Evolutionary conservation across 2,888 invertebrate genomes (phyloP), one percentile per base, ranked within the genome.

Genomic region (Acanthopleura granulata): DNA sequence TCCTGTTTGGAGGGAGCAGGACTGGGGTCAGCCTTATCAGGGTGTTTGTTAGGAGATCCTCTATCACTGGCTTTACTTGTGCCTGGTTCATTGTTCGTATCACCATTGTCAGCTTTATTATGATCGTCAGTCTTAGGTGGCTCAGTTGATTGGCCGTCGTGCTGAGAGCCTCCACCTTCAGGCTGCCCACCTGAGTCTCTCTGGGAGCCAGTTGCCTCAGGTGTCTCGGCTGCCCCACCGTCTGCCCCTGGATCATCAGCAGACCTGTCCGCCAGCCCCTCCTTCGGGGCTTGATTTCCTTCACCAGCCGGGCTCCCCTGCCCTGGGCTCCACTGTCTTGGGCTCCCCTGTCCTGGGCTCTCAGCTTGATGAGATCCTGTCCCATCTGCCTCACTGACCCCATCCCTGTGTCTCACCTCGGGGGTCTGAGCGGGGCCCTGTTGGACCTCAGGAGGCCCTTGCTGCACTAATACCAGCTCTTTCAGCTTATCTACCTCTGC

Each of bases 311-410:
- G 27, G 27, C 12, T 69, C 29, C 15, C 69, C 69, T 11, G 18
- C 69, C 27, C 69, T 69, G 22, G 1, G 29, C 25, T 18, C 57
- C 18, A n/a, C n/a, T n/a, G n/a, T n/a, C n/a, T n/a, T n/a, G 40
- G 27, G 27, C 12, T 69, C 29, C 15, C 69, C 69, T 11, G 18
- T 27, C 27, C 69, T 69, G 22, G 1, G 29, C 30, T 62, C 9
- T 29, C 22, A 15, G 11, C 22, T 3, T 62, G 49, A 18, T 49
- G 62, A 49, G 73, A 74, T 57, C 40, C 70, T 62, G 18, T 74
- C 74, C 40, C 49, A 49, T 49, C 69, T 49, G n/a, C 1, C 57
- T 72, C 70, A 74, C 16, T 62, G 57, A 15, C 76, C 72, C 18
- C 72, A 61, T 29, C 73, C 72, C n/a, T 74, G 62, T 22, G 75